Percentiles rank a stretch among this genome's conserved stretches.
phyloP scores from a whole-genome alignment of 2,113 vertebrate species.

The Sorex araneus region DNA sequence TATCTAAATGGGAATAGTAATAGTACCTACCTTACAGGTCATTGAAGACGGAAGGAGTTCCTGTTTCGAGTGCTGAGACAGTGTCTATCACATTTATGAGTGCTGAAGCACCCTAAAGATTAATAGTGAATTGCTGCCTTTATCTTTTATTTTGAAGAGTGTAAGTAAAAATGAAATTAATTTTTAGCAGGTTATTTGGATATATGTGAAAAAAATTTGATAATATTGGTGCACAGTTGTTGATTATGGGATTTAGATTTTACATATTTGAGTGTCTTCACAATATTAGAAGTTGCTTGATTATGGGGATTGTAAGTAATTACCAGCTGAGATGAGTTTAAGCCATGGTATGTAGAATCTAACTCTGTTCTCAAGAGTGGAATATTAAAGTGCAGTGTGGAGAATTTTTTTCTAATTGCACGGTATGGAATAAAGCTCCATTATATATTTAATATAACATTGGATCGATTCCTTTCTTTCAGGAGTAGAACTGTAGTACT shows the following conservation, averaged over 20 bases:
- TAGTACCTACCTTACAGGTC: slow-evolving; percentile 18
- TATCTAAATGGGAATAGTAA: slow-evolving; percentile 42
- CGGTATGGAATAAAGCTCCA: not conserved
- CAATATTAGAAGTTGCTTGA: not conserved
- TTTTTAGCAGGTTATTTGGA: slow-evolving; percentile 4
- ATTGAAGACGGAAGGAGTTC: slow-evolving; percentile 12
- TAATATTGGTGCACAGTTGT: not conserved
- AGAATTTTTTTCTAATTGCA: not conserved
- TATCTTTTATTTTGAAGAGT: slow-evolving; percentile 41
- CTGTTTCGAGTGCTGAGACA: slow-evolving; percentile 40
- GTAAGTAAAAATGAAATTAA: slow-evolving; percentile 12
- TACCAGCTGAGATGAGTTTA: not conserved
- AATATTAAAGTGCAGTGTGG: slow-evolving; percentile 38
- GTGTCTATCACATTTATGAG: slow-evolving; percentile 1
- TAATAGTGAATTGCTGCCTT: not conserved
- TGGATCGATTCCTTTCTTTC: slow-evolving; percentile 27
- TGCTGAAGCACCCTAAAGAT: not conserved
- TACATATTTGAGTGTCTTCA: not conserved
- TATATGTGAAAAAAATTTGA: slow-evolving; percentile 47
- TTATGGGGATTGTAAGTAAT: not conserved
- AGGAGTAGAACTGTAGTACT: slow-evolving; percentile 1
- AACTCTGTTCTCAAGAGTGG: not conserved
- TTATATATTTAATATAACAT: not conserved
- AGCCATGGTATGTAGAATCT: not conserved
- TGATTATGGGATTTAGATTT: slow-evolving; percentile 23